A percentile compares a stretch with the other conserved stretches of the same genome.
These are phyloP conservation scores for Chirona hameri DNA, from an alignment of 2,888 invertebrate species.

Conservation along the genomic window DNA sequence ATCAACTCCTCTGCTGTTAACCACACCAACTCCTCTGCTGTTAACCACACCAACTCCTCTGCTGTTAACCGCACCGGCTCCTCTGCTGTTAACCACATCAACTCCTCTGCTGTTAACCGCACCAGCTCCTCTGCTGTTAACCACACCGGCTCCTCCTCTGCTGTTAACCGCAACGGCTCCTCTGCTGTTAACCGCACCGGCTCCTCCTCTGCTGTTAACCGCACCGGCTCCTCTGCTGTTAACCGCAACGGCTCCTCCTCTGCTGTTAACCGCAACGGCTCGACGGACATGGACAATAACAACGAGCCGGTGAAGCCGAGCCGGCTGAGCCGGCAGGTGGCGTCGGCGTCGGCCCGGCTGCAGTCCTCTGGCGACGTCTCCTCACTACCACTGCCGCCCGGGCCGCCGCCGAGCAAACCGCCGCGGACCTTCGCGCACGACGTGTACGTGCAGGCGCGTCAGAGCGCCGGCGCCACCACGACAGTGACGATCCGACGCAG, in stretches of 20 bases:
- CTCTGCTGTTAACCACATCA: neutral
- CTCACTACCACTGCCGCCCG: neutral
- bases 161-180: neutral
- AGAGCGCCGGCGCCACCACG: neutral
- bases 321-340: neutral
- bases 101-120: no score
- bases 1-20: neutral
- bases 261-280: neutral
- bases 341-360: neutral
- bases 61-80: neutral
- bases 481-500: slow-evolving; percentile 27
- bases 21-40: neutral
- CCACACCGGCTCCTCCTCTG: neutral
- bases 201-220: no score
- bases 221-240: neutral
- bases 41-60: neutral
- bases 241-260: neutral
- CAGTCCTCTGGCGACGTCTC: neutral
- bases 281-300: neutral
- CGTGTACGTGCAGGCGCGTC: neutral
- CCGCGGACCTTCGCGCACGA: slow-evolving; percentile 23
- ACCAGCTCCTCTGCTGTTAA: no score
- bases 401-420: slow-evolving; percentile 4
- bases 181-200: neutral
- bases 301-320: neutral